Percentiles rank a stretch among this genome's conserved stretches.
Conservation (phyloP, 2,113 vertebrate species). For the Paraplagusia blochii region DNA sequence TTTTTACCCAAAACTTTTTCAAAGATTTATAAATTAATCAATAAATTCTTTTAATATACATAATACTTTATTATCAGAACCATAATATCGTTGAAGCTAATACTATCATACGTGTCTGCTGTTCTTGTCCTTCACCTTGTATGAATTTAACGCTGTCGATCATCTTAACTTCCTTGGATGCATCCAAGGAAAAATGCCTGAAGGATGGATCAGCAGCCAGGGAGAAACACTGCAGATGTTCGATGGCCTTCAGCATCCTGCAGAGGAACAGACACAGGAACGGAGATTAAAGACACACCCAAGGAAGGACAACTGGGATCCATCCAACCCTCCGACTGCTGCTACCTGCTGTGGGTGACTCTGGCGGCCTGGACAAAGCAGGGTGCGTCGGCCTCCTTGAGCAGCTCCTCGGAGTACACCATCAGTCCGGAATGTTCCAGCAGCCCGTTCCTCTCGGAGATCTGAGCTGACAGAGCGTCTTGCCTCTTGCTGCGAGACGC, state of each 20-base stretch:
- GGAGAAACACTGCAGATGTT: slow-evolving; percentile 87
- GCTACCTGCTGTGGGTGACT: slow-evolving; percentile 87
- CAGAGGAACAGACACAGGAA: neutral
- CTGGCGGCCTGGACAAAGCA: slow-evolving; percentile 95
- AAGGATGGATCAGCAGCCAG: slow-evolving; percentile 85
- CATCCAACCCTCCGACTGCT: neutral
- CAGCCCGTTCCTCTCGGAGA: slow-evolving; percentile 84
- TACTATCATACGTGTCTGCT: too few species aligned
- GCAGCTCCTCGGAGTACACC: slow-evolving; percentile 91
- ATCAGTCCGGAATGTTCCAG: slow-evolving; percentile 89
- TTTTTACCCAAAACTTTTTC: too few species aligned
- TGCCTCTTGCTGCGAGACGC: slow-evolving; percentile 80
- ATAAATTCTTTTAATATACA: too few species aligned
- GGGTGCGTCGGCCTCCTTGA: slow-evolving; percentile 90
- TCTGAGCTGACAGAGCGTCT: slow-evolving; percentile 80
- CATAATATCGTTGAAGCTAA: too few species aligned
- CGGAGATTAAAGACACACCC: too few species aligned
- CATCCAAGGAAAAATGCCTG: slow-evolving; percentile 86
- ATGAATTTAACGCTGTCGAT: slow-evolving; percentile 86
- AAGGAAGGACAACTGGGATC: too few species aligned
- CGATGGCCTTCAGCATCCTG: slow-evolving; percentile 88
- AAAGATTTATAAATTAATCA: too few species aligned
- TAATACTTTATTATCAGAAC: too few species aligned
- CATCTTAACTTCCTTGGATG: slow-evolving; percentile 85
- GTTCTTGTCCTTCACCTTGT: slow-evolving; percentile 72